Base-by-base conservation (phyloP, 2,888 invertebrate species). In the Morpho helenor region DNA sequence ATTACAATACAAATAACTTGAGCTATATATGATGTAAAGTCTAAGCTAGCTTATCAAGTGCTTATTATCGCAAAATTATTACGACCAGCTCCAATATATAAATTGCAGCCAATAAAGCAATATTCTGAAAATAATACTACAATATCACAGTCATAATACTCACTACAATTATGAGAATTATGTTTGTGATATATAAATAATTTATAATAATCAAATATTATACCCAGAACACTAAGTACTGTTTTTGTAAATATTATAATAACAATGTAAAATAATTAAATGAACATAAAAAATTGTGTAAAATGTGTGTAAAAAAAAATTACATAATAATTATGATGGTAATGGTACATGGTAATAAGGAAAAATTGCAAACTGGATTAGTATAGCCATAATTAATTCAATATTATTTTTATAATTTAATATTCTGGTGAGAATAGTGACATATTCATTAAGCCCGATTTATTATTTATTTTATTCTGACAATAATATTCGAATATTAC, bases 1-100 rank as follows among this genome's bases (percentile, higher is more conserved):
- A 41, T 48, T 10, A 31, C 9, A 22, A 54, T 48, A 54, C 48
- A 54, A 48, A 54, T 48, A 54, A 41, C 49, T 57, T 57, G 57
- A 54, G 54, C 59, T 54, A 59, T 55, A 42, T n/a, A 1, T 49
- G 43, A 56, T 39, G 47, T 22, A 40, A n/a, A 41, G n/a, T 48
- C 48, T 47, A 58, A 7, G 22, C 56, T 51, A 57, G 10, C 49
- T 52, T 53, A 56, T 56, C 51, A 59, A 49, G 59, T 59, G 61
- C 55, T 54, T 10, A 53, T 8, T 48, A 40, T 7, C 39, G 4
- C 7, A 46, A 47, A 41, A 41, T 31, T 47, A 9, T 40, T n/a
- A 52, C 31, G 44, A 31, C 52, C 54, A 54, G 47, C 42, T 10
- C 48, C 7, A 41, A n/a, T 42, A 10, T 48, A 10, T 10, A 9